Conservation (phyloP, 2,113 vertebrate genomes). For the Electrona antarctica region DNA sequence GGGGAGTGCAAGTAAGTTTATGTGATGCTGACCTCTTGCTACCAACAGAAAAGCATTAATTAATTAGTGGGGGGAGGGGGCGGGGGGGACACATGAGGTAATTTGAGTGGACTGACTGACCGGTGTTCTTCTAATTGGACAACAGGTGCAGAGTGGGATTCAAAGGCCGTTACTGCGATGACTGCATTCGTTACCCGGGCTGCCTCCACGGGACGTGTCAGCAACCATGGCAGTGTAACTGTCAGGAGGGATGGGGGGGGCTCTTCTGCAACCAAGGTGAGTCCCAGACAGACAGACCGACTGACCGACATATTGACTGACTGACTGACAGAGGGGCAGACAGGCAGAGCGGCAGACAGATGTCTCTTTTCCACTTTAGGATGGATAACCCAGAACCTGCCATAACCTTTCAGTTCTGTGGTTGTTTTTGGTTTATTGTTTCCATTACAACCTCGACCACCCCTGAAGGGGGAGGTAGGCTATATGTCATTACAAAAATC, state of each 20-base stretch:
- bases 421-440: too few relatives aligned
- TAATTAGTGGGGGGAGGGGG: slow-evolving; percentile 16
- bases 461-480: too few relatives aligned
- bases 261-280: slow-evolving; percentile 99
- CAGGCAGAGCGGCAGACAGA: neutral
- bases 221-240: slow-evolving; percentile 98
- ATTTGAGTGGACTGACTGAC: slow-evolving; percentile 57
- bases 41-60: slow-evolving; percentile 11
- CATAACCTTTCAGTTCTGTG: too few relatives aligned
- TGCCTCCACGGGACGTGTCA: slow-evolving; percentile 98
- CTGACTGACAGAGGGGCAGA: neutral
- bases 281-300: slow-evolving; percentile 38
- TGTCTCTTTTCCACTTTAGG: too few relatives aligned
- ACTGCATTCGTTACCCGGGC: slow-evolving; percentile 97
- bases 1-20: slow-evolving; percentile 97
- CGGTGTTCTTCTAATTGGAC: slow-evolving; percentile 48
- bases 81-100: slow-evolving; percentile 18
- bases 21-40: neutral
- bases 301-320: neutral
- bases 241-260: slow-evolving; percentile 98
- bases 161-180: slow-evolving; percentile 95
- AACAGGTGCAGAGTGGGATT: slow-evolving; percentile 95
- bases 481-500: too few relatives aligned
- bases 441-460: too few relatives aligned
- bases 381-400: too few relatives aligned